Evolutionary conservation across 2,113 vertebrate genomes (phyloP), one percentile per base, ranked within the genome.

Genomic region (Phyllostomus hastatus): DNA sequence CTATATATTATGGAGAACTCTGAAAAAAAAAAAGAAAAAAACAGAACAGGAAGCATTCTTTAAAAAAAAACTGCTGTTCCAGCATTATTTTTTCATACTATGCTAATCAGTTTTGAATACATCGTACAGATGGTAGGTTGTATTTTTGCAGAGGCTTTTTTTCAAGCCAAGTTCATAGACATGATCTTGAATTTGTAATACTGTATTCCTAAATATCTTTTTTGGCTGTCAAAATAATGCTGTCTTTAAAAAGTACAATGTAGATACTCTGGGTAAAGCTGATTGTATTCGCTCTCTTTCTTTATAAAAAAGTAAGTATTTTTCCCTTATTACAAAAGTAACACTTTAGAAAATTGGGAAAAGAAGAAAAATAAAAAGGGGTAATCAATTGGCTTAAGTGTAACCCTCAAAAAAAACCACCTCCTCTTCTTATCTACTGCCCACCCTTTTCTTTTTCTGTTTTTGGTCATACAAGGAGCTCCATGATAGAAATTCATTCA

Each of bases 101-200:
- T 98, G 97, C 91, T 98, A 98, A 98, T 97, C 97, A 96, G 95
- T 97, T 97, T 95, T 94, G 87, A 98, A 96, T 97, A 96, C 83
- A 76, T 93, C 52, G 96, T 97, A 95, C 97, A 98, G 97, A 98
- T 98, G 97, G 97, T 96, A 95, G 95, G 91, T 96, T 97, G 95
- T 98, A 97, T 98, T 97, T 98, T 97, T 96, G 96, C 38, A 52
- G 93, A 96, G 91, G 73, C 24, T 73, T 96, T 81, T 95, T 96
- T 87, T 9, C 75, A 89, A 98, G 95, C 97, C 97, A 97, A 97
- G 97, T 97, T 98, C 97, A 98, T 97, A 98, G 97, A 96, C 97
- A 84, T 97, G 97, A 97, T 97, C 97, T 97, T 97, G 97, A 98
- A 96, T 98, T 96, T 97, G 95, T 96, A 96, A 97, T 97, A 95